phyloP scores from a whole-genome alignment of 2,888 invertebrate species.

The Nysson spinosus region DNA sequence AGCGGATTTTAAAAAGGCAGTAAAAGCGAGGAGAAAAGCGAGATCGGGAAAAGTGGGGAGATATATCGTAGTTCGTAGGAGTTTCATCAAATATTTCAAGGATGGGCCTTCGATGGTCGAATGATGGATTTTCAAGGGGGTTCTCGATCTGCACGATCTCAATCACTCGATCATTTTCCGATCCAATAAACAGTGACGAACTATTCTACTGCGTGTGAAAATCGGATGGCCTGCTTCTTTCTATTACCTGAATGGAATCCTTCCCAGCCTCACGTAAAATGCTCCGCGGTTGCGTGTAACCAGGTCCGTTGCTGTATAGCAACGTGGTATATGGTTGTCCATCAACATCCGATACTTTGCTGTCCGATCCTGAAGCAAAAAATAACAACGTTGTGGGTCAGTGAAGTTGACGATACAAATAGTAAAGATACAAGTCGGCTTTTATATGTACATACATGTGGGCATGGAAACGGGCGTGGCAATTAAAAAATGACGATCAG shows the following conservation, averaged over 20 bases:
- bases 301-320: constrained; percentile 88
- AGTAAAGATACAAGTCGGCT: constrained; percentile 11
- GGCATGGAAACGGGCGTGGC: too few relatives aligned
- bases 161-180: constrained; percentile 55
- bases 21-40: not conserved
- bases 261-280: constrained; percentile 78
- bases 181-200: constrained; percentile 51
- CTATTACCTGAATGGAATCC: constrained; percentile 70
- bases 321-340: constrained; percentile 87
- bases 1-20: not conserved
- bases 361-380: constrained; percentile 82
- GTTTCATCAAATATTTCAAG: constrained; percentile 52
- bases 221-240: constrained; percentile 17
- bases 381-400: too few relatives aligned
- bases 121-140: constrained; percentile 58
- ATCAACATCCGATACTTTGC: constrained; percentile 86
- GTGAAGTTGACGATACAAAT: constrained; percentile 16
- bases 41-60: not conserved
- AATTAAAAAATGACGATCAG: too few relatives aligned
- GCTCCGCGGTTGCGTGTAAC: constrained; percentile 83
- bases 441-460: too few relatives aligned
- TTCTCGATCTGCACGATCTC: constrained; percentile 46
- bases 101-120: constrained; percentile 34
- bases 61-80: constrained; percentile 40
- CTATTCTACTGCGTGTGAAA: constrained; percentile 21